Evolutionary conservation across 2,113 vertebrate species (phyloP), one percentile per base, ranked within the genome.

Genomic region (Verasper variegatus): DNA sequence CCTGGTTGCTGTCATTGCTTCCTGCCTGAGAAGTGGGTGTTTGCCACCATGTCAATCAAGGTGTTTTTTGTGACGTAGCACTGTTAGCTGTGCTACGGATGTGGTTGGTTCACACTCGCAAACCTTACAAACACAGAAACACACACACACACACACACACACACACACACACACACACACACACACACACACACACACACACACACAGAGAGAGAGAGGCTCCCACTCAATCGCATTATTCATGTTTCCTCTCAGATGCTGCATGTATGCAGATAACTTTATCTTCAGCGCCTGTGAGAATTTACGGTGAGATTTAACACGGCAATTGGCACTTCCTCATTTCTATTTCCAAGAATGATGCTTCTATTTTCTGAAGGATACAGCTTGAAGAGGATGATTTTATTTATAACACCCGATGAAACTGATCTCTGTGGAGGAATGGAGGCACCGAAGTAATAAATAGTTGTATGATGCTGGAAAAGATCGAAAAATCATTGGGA

Each of bases 1-100:
- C 89, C 87, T 78, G 20, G 80, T 56, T 69, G 8, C 68, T 82
- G 74, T 89, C 89, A 86, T 42, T 67, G 21, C 68, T 86, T 92
- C 83, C 92, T 89, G 76, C 83, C 78, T 79, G 74, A 85, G 61
- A 35, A 15, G 76, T 24, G 20, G 66, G 72, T 17, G 76, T 83
- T 57, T 74, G 54, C 52, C 61, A 15, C 11, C 60, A 68, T 84
- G 70, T 86, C 81, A 79, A 75, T 55, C 23, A 47, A 58, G 54
- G 71, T 62, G 68, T 26, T 77, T 68, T 20, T 31, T 27, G 13
- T 20, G 15, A 58, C 55, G 17, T 35, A 23, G 60, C 55, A 14
- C 51, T 42, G 71, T 45, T 66, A 7, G 42, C 59, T 68, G 27
- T 58, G 68, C 51, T 21, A 54, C 17, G 31, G 81, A 84, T 80